Evolutionary conservation across 2,797 vertebrate genomes (phyloP).

Genomic region (Tinamus major): DNA sequence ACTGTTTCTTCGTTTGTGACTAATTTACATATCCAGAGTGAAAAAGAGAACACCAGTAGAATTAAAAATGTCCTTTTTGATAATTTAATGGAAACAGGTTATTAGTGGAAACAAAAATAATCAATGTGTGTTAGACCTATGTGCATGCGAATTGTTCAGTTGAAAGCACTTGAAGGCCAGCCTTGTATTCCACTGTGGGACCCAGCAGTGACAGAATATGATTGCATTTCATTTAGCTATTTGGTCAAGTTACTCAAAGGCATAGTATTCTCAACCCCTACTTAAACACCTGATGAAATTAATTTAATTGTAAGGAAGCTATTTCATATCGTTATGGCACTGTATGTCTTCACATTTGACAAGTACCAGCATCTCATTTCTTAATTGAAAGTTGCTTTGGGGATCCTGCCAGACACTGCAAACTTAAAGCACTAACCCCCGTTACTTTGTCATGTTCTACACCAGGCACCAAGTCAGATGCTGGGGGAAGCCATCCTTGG

Average conservation of each 20-base stretch:
- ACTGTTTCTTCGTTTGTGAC: neutral
- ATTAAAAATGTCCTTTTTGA: neutral
- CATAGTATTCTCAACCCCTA: slow-evolving; percentile 30
- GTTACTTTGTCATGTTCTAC: slow-evolving; percentile 78
- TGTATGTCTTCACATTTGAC: slow-evolving; percentile 81
- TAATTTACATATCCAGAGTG: neutral
- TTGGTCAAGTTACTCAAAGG: slow-evolving; percentile 39
- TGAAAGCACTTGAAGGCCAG: slow-evolving; percentile 17
- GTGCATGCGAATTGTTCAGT: neutral
- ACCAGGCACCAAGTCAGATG: slow-evolving; percentile 79
- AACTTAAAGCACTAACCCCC: slow-evolving; percentile 77
- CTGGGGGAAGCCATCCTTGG: slow-evolving; percentile 66
- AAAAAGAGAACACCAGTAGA: neutral
- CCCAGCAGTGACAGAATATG: slow-evolving; percentile 6
- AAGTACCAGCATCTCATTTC: slow-evolving; percentile 80
- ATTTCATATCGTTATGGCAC: slow-evolving; percentile 76
- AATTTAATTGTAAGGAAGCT: slow-evolving; percentile 81
- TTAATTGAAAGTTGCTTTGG: slow-evolving; percentile 84
- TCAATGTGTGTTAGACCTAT: neutral
- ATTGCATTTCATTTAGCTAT: slow-evolving; percentile 14
- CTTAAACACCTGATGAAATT: slow-evolving; percentile 27
- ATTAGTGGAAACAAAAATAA: slow-evolving; percentile 8
- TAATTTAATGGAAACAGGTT: neutral
- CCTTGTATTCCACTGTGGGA: neutral
- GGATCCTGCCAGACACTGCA: slow-evolving; percentile 81